Base-by-base conservation (phyloP, 2,113 vertebrate genomes). In the Elanoides forficatus region DNA sequence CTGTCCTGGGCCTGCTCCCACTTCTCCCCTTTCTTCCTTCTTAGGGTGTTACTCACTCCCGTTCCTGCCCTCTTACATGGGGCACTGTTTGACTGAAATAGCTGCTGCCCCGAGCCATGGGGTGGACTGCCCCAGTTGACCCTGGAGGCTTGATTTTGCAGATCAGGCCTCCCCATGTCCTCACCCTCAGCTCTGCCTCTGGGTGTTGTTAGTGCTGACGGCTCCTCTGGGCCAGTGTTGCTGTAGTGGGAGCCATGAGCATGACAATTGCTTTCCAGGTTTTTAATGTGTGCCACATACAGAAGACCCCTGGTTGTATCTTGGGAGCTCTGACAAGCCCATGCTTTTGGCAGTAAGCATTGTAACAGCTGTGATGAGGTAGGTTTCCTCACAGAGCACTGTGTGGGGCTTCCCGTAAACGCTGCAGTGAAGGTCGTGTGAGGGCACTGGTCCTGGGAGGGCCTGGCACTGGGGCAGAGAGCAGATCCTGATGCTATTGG, bases 291-390 rank as follows among this genome's bases (percentile, higher is more conserved):
- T 80, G 56, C 43, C 90, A 79, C 53, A 29, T 60, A 27, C 6
- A 4, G 87, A 72, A 75, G 92, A 81, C 47, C 70, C 60, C 56
- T 2, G 34, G 40, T 82, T 82, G 83, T 93, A 81, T 88, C 72
- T 78, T 38, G 52, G 75, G 90, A 86, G 76, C 90, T 88, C 79
- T 93, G 93, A 59, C 81, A 85, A 86, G 84, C 63, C 63, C 52
- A 16, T 81, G 63, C 70, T 75, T 86, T 97, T 91, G 95, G 84
- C 95, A 88, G 84, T 85, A 86, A 90, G 93, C 17, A 0, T 76
- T 73, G 88, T 93, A 86, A 73, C 94, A 92, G 91, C 94, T 94
- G 91, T 73, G 66, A 87, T 94, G 93, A 95, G 95, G 94, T 93
- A 90, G 86, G 78, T 92, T 93, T 92, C 88, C 82, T 92, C 75